phyloP scores from a whole-genome alignment of 2,113 vertebrate genomes.

The Corydoras sp. region DNA sequence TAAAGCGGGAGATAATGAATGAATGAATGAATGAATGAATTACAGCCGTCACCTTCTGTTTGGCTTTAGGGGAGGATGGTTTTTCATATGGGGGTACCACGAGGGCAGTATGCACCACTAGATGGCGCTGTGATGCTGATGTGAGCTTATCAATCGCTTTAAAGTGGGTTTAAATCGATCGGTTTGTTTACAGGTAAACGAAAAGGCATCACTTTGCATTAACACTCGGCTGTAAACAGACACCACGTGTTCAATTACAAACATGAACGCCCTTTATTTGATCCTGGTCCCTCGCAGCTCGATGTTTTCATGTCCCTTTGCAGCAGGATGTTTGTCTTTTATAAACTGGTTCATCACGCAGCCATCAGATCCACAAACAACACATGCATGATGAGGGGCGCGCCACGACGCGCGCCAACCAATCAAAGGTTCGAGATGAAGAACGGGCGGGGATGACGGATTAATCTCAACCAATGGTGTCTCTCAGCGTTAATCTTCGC shows the following conservation, averaged over 20 bases:
- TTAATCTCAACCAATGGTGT: conserved; percentile 45
- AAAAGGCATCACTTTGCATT: neutral
- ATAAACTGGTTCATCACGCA: conserved; percentile 13
- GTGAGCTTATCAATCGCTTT: neutral
- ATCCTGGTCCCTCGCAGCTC: too few relatives aligned
- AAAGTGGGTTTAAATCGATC: neutral
- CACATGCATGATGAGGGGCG: too few relatives aligned
- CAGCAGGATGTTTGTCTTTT: too few relatives aligned
- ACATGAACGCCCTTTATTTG: too few relatives aligned
- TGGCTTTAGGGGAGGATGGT: too few relatives aligned
- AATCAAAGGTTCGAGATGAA: conserved; percentile 10
- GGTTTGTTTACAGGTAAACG: neutral
- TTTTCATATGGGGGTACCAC: too few relatives aligned
- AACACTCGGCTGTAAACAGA: too few relatives aligned
- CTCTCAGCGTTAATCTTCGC: neutral
- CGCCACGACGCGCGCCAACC: neutral
- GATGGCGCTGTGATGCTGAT: conserved; percentile 13
- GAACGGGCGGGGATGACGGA: conserved; percentile 39
- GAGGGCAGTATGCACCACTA: conserved; percentile 3
- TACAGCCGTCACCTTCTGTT: too few relatives aligned
- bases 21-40: too few relatives aligned
- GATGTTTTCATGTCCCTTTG: too few relatives aligned
- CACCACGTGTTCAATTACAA: too few relatives aligned
- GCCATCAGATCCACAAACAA: neutral
- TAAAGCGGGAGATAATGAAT: too few relatives aligned